Evolutionary conservation across 2,888 invertebrate genomes (phyloP), one percentile per base, ranked within the genome.

Genomic region (Thereva nobilitata): DNA sequence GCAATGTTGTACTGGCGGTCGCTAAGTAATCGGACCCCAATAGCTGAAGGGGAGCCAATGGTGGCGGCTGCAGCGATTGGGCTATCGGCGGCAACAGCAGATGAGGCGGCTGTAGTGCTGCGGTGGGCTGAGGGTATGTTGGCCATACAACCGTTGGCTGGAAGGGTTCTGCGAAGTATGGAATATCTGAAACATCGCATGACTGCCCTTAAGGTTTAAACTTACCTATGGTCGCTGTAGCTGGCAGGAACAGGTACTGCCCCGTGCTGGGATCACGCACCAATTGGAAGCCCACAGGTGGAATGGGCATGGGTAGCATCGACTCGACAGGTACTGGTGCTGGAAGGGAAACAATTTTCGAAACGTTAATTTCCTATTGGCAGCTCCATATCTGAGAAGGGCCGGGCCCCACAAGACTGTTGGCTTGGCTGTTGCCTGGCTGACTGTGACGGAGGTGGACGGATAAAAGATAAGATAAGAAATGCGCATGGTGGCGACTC

Each of bases 241-340:
- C 86, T 53, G 92, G 92, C 73, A 93, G 84, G 71, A 93, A 86
- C 71, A 93, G 86, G 69, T 93, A 84, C 73, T 92, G 92, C 53
- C 94, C 93, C 4, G 91, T 91, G 34, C 89, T 86, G 40, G 93
- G 91, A 78, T 95, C 95, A 71, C 94, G 86, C 59, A 92, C 90
- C 76, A 95, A 84, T 82, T 94, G 94, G 81, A 90, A 91, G 67
- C 93, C 93, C 68, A 91, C 88, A 67, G 89, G 91, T 76, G 83
- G 88, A 83, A 81, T 86, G 77, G 84, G 89, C 84, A 87, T 84
- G 71, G 90, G 87, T 75, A 89, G 85, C 84, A 89, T 86, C 74
- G 89, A 87, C 79, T 89, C 90, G 84, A 89, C 86, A 67, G 89
- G 87, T 75, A 89, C 83, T 80, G 87, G 86, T 74, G 87, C 89